These are phyloP conservation scores for Pogonomyrmex californicus DNA, from an alignment of 1,140 invertebrate genomes.

Conservation along the genomic window DNA sequence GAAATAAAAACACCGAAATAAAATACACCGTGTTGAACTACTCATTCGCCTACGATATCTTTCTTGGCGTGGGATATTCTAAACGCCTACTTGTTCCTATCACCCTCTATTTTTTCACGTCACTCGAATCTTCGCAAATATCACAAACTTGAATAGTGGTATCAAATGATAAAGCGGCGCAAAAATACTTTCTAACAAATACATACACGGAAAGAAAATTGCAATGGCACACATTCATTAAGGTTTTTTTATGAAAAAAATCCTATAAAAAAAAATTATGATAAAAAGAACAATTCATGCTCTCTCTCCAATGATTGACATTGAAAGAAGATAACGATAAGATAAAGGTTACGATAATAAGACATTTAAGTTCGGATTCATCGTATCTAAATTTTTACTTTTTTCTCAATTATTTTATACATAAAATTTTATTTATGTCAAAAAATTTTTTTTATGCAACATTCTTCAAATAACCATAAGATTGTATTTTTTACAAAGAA, in stretches of 20 bases:
- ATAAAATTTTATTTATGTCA: background rate
- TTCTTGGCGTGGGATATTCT: slow-evolving; percentile 25
- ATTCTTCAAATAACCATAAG: background rate
- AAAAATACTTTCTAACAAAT: slow-evolving; percentile 18
- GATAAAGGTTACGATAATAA: background rate
- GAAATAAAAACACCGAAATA: slow-evolving; percentile 12
- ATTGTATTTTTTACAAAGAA: background rate
- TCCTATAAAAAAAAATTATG: background rate
- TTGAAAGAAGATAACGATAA: background rate
- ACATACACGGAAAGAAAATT: background rate
- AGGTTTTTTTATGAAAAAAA: too few relatives aligned
- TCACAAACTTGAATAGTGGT: slow-evolving; percentile 31
- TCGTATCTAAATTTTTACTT: background rate
- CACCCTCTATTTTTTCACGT: slow-evolving; percentile 54
- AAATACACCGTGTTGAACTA: slow-evolving; percentile 38
- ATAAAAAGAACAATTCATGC: background rate
- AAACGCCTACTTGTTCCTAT: slow-evolving; percentile 32
- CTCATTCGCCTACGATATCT: slow-evolving; percentile 39
- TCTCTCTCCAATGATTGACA: background rate
- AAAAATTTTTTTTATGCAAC: background rate
- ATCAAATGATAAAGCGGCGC: slow-evolving; percentile 13
- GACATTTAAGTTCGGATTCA: background rate
- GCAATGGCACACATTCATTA: background rate
- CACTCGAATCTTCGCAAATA: slow-evolving; percentile 44
- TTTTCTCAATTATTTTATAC: background rate